Base-by-base conservation (phyloP, 2,888 invertebrate genomes). In the Caenorhabditis zanzibari region DNA sequence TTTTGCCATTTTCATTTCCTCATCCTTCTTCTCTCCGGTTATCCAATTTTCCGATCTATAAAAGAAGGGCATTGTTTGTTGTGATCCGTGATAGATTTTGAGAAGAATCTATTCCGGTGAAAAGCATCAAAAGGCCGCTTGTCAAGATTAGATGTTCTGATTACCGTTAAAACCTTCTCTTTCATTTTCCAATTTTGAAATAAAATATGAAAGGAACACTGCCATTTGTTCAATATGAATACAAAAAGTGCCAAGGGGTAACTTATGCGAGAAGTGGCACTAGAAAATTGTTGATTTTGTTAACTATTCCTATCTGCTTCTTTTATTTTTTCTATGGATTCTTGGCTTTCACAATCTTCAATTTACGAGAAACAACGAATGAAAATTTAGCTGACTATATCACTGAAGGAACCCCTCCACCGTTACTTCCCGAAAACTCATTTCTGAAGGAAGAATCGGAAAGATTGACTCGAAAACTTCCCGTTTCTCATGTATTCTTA, bases 401-500 rank as follows among this genome's bases (percentile, higher is more conserved):
- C 14, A 7, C 35, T 7, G 59, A 59, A 10, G 59, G 59, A 1
- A 59, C 59, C 1, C n/a, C 59, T 35, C 19, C 59, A 6, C 59
- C 35, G 6, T n/a, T 35, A 6, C 0, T 59, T 19, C 28, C 59
- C 0, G 35, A 59, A 19, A 10, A 32, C 10, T 59, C 35, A 16
- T 19, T 59, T 6, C 6, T 14, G 2, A 32, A 59, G 4, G 32
- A 4, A 35, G 59, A 59, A 35, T 59, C 59, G 2, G 26, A 59
- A 22, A 19, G 71, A 22, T 35, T 72, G 49, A 72, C 59, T 0
- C 22, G 61, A 24, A 61, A 49, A 14, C 9, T 72, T 5, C 61
- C 72, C 16, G 52, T 73, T n/a, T 52, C 73, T 35, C 73, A 73
- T 24, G 63, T 41, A 2, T 73, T 73, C 19, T n/a, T 73, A n/a